A percentile compares a stretch with the other conserved stretches of the same genome.
Evolutionary conservation across 2,797 vertebrate species (phyloP).

Genomic region (Chromis chromis): DNA sequence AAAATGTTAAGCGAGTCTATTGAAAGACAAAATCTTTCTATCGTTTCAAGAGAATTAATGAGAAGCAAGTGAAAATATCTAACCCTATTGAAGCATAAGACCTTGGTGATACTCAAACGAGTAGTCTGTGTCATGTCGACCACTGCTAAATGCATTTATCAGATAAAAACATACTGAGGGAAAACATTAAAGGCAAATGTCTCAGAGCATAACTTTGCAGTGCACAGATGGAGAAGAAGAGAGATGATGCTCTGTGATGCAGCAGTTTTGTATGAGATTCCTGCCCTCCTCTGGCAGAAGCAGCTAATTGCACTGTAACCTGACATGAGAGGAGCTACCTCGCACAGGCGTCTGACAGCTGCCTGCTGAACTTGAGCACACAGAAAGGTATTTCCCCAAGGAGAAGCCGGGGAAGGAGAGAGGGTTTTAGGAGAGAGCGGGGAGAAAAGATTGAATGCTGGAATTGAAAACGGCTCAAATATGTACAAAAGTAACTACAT

Average conservation of each 20-base stretch:
- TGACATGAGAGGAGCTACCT: slow-evolving; percentile 21
- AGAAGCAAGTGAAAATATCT: background rate
- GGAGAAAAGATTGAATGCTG: slow-evolving; percentile 25
- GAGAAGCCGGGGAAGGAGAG: slow-evolving; percentile 35
- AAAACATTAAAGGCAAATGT: slow-evolving; percentile 3
- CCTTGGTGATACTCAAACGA: background rate
- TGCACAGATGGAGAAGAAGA: background rate
- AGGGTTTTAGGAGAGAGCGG: slow-evolving; percentile 21
- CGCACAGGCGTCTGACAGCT: slow-evolving; percentile 51
- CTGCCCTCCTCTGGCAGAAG: slow-evolving; percentile 67
- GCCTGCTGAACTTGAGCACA: slow-evolving; percentile 48
- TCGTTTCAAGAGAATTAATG: background rate
- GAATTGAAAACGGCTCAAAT: slow-evolving; percentile 32
- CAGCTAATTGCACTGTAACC: slow-evolving; percentile 40
- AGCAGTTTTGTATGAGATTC: slow-evolving; percentile 51
- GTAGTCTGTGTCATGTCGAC: background rate
- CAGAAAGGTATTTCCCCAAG: slow-evolving; percentile 69
- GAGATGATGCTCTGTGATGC: slow-evolving; percentile 46
- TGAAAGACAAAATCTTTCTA: background rate
- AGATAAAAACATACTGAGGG: background rate
- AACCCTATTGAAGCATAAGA: background rate
- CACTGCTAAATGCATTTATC: slow-evolving; percentile 16
- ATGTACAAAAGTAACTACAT: slow-evolving; percentile 17
- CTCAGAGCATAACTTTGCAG: slow-evolving; percentile 33
- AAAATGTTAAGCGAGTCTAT: background rate